Base-by-base conservation (phyloP, 1,140 invertebrate species). In the Triops cancriformis region DNA sequence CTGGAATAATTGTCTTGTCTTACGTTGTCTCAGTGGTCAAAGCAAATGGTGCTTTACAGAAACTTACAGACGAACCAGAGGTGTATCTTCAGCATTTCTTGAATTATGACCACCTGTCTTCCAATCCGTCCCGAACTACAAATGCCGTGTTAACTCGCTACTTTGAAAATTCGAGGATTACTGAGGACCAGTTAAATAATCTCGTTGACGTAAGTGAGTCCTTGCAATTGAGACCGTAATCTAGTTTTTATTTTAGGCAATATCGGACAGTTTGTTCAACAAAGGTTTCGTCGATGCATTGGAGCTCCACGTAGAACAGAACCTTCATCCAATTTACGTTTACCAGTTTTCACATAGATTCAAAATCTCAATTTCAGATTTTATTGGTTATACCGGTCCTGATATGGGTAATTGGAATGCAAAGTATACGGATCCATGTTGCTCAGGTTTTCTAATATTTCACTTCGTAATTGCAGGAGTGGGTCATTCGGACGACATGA, bases 41-140 rank as follows among this genome's bases (percentile, higher is more conserved):
- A 27, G 28, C 72, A 18, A 26, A 73, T 37, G 28, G 43, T 23
- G 72, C 51, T 12, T n/a, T 77, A n/a, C n/a, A 41, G 23, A 73
- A 42, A 43, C 73, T 77, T 41, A 42, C 41, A n/a, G 73, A 42
- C 26, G 72, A 77, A 14, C 72, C 72, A 41, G 64, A 41, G 28
- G 27, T 42, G 18, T 73, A 77, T 42, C 64, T 77, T 26, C 77
- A 26, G n/a, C 41, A 76, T 27, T 11, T 77, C 27, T 6, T 77
- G 26, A 28, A 27, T 28, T 51, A 51, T 43, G 41, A 76, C 10
- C 27, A 76, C 51, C 51, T 64, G 10, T 7, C 26, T 27, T 28
- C 43, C 14, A 42, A 42, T 11, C 42, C 42, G 11, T 18, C 1
- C 42, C 23, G 28, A n/a, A 45, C 45, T 4, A 64, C 75, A 14